A percentile compares a stretch with the other conserved stretches of the same genome.
These are phyloP conservation scores for Ephestia elutella DNA, from an alignment of 1,140 invertebrate genomes.

Conservation along the genomic window DNA sequence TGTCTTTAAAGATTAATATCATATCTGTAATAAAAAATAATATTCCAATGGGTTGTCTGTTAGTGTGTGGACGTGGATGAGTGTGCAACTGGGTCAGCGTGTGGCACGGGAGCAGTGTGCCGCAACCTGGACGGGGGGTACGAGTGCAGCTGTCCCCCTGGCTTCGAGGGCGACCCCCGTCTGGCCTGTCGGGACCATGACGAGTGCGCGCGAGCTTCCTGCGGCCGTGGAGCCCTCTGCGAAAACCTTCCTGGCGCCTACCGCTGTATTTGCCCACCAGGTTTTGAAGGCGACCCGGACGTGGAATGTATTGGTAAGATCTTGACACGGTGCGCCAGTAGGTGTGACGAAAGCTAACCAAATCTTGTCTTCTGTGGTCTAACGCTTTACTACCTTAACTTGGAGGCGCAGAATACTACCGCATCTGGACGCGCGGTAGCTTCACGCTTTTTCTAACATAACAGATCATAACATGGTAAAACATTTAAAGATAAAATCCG, in stretches of 20 bases:
- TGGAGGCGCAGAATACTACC: slow-evolving; percentile 44
- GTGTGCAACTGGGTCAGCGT: slow-evolving; percentile 82
- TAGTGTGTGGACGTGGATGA: slow-evolving; percentile 90
- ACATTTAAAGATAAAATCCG: slow-evolving; percentile 19
- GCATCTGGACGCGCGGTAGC: slow-evolving; percentile 49
- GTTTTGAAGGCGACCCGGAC: slow-evolving; percentile 83
- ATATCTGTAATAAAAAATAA: too few species aligned
- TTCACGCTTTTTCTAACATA: slow-evolving; percentile 65
- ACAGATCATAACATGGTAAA: slow-evolving; percentile 24
- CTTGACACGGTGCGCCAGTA: slow-evolving; percentile 81
- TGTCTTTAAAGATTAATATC: background rate
- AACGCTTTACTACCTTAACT: slow-evolving; percentile 56
- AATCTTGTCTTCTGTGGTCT: slow-evolving; percentile 39
- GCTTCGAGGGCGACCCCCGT: slow-evolving; percentile 83
- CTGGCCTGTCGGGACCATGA: slow-evolving; percentile 83
- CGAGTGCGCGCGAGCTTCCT: slow-evolving; percentile 84
- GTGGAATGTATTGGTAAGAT: slow-evolving; percentile 85
- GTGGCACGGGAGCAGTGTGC: slow-evolving; percentile 86
- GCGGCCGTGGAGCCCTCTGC: slow-evolving; percentile 87
- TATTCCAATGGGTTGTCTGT: slow-evolving; percentile 7
- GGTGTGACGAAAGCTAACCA: slow-evolving; percentile 42
- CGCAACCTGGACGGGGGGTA: slow-evolving; percentile 85
- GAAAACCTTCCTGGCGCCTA: slow-evolving; percentile 84
- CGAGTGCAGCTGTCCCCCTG: slow-evolving; percentile 87
- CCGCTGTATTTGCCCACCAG: slow-evolving; percentile 87